phyloP scores from a whole-genome alignment of 2,888 invertebrate species.

The Dasysyrphus albostriatus region DNA sequence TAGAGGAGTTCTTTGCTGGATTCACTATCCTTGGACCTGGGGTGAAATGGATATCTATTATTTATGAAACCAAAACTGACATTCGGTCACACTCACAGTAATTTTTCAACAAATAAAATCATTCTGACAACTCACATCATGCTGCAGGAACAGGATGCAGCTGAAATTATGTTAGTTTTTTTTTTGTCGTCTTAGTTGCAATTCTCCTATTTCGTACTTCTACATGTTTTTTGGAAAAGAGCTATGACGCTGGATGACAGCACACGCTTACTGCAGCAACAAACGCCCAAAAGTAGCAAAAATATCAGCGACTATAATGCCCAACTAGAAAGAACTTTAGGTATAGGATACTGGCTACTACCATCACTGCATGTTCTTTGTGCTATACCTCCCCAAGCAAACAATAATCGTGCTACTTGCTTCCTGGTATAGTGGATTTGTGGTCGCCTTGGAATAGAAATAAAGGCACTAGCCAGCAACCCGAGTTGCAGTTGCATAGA shows the following conservation, averaged over 20 bases:
- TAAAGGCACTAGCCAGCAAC: neutral
- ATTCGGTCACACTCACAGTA: constrained; percentile 68
- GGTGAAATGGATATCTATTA: constrained; percentile 73
- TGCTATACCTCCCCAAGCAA: constrained; percentile 37
- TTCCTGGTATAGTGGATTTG: constrained; percentile 68
- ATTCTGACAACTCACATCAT: constrained; percentile 73
- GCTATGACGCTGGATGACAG: constrained; percentile 65
- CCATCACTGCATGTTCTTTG: constrained; percentile 1
- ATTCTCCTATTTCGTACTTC: constrained; percentile 46
- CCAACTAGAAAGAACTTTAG: constrained; percentile 50
- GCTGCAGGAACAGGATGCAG: constrained; percentile 66
- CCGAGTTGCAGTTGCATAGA: constrained; percentile 1
- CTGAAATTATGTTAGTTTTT: constrained; percentile 14
- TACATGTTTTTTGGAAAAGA: neutral
- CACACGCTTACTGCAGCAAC: constrained; percentile 70
- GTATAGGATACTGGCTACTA: constrained; percentile 2
- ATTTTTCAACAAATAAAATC: constrained; percentile 75
- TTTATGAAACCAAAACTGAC: constrained; percentile 74
- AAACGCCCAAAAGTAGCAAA: constrained; percentile 56
- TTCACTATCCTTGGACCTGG: neutral
- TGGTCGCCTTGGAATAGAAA: constrained; percentile 59
- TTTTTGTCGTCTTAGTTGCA: constrained; percentile 27
- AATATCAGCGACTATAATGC: constrained; percentile 60
- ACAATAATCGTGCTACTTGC: constrained; percentile 70
- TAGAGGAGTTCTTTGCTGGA: constrained; percentile 2